phyloP scores from a whole-genome alignment of 1,140 invertebrate genomes.

The Marisa cornuarietis region DNA sequence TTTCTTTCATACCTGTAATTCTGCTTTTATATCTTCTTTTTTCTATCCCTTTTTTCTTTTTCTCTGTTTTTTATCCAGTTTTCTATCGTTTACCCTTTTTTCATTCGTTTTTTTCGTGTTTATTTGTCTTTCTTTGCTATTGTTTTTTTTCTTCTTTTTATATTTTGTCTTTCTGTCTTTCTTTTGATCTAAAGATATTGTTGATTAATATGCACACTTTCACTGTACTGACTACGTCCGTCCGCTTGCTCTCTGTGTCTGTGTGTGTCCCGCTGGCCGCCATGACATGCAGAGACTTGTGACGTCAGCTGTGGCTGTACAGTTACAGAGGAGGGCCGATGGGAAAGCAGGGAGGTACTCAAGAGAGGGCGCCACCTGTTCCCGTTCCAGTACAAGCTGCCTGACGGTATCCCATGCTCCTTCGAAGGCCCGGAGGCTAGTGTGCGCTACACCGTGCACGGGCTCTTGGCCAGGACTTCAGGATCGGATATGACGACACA shows the following conservation, averaged over 20 bases:
- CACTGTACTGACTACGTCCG: too few species aligned
- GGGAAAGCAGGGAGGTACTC: constrained; percentile 57
- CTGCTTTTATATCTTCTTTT: neutral
- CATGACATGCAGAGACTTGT: neutral
- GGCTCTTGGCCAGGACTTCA: constrained; percentile 54
- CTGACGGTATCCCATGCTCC: constrained; percentile 58
- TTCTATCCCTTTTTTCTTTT: neutral
- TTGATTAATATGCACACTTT: too few species aligned
- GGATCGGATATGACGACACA: constrained; percentile 55
- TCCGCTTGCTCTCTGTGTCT: too few species aligned
- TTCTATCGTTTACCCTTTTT: neutral
- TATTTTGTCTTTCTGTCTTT: neutral
- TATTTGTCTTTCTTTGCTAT: neutral
- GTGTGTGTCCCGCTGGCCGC: too few species aligned
- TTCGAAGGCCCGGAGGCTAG: constrained; percentile 59
- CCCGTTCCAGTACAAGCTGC: constrained; percentile 61
- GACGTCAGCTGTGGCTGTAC: constrained; percentile 18
- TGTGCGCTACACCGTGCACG: constrained; percentile 56
- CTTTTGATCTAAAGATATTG: neutral
- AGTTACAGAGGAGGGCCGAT: constrained; percentile 55
- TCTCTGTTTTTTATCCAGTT: neutral
- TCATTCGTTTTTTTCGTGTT: neutral
- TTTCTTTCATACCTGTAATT: neutral
- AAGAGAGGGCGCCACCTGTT: constrained; percentile 59
- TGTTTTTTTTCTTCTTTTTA: neutral